Evolutionary conservation across 2,888 invertebrate genomes (phyloP), one percentile per base, ranked within the genome.

Genomic region (Agonopterix subpropinquella): DNA sequence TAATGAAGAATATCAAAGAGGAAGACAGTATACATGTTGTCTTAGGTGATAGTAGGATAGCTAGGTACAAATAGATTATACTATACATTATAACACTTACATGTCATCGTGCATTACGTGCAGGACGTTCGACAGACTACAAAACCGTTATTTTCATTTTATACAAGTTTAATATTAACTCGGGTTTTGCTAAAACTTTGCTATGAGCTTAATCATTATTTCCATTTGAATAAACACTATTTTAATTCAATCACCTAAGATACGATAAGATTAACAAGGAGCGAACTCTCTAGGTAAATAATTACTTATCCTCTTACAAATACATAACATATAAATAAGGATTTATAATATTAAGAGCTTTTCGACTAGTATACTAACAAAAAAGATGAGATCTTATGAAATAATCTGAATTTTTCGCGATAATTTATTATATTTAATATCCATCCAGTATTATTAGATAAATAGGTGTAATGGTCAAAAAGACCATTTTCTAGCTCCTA

Each of bases 361-460:
- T 85, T 83, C 59, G 77, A 83, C 67, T 84, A 82, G 83, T 84
- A 84, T 85, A 85, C 81, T 80, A 78, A 79, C 77, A 76, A 81
- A 59, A 77, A 73, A 59, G 63, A 77, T 72, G 77, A 80, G 77
- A 80, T 85, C 85, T 86, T 86, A 86, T 85, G 83, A 86, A 80
- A 67, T 79, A 77, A 75, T 80, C 80, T 65, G 77, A 84, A 80
- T 78, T 83, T 77, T 79, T 80, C 79, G 80, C 81, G 73, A 80
- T 79, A 79, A 77, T 79, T 84, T 80, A 80, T 78, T 79, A 75
- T 72, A 82, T 77, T 77, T 79, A 83, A 80, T 84, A 72, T 86
- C 84, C 85, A 85, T 87, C 86, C 87, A 87, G 83, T 87, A 86
- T 87, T 84, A 84, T 85, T 86, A 86, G 83, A 84, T 76, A 72